A percentile compares a stretch with the other conserved stretches of the same genome.
phyloP scores from a whole-genome alignment of 2,113 vertebrate species.

The Hippolais icterina region DNA sequence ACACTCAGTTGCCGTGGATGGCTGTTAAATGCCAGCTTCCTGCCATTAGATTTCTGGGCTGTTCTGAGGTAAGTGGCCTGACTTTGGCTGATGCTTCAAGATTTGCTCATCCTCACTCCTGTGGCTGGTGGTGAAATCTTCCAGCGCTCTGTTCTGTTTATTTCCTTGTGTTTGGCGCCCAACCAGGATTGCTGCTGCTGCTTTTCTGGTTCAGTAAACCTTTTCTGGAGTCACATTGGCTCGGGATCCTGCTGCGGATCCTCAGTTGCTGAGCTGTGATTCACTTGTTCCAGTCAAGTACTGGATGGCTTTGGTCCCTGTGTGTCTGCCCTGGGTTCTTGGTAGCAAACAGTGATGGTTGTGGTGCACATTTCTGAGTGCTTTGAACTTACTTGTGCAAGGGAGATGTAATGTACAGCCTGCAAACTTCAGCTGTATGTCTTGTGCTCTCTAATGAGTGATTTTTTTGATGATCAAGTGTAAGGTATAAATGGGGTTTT shows the following conservation, averaged over 20 bases:
- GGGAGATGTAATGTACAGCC: background rate
- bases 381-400: background rate
- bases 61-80: background rate
- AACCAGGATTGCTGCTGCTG: slow-evolving; percentile 49
- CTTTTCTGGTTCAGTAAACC: slow-evolving; percentile 64
- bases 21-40: background rate
- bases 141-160: slow-evolving; percentile 41
- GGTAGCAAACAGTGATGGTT: background rate
- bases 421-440: background rate
- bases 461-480: background rate
- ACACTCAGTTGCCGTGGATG: background rate
- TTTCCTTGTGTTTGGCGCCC: slow-evolving; percentile 32
- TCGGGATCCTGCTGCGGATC: slow-evolving; percentile 47
- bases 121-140: slow-evolving; percentile 23
- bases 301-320: background rate
- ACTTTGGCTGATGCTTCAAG: background rate
- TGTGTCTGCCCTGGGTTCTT: background rate
- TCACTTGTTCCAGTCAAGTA: slow-evolving; percentile 23
- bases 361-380: background rate
- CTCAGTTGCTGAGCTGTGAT: slow-evolving; percentile 16
- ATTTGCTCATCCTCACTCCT: background rate
- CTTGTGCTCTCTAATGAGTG: background rate
- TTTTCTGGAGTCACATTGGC: slow-evolving; percentile 56
- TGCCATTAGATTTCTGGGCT: background rate
- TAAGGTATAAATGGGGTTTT: background rate